These are phyloP conservation scores for Mesorhabditis sp. DNA, from an alignment of 2,888 invertebrate species.

Conservation along the genomic window DNA sequence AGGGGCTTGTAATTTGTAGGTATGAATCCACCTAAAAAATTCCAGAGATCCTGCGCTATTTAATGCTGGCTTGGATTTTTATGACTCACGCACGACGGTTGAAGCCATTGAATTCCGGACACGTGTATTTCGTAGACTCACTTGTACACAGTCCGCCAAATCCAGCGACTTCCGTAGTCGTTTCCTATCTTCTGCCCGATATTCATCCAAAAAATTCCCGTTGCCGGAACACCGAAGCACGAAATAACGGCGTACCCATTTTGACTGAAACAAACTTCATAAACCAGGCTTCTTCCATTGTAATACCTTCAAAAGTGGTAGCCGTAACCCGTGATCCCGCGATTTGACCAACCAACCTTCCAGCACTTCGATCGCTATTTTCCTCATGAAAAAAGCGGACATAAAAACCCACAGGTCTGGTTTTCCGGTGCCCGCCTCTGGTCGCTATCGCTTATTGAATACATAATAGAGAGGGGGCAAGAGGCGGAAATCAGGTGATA, in stretches of 20 bases:
- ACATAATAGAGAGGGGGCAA: too few species aligned
- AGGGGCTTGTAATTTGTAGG: slow-evolving; percentile 6
- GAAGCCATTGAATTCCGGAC: too few species aligned
- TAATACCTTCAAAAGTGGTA: slow-evolving; percentile 12
- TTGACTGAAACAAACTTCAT: slow-evolving; percentile 5
- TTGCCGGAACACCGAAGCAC: slow-evolving; percentile 5
- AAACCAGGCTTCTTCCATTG: not conserved
- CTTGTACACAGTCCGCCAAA: slow-evolving; percentile 9
- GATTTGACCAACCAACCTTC: slow-evolving; percentile 13
- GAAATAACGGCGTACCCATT: slow-evolving; percentile 14
- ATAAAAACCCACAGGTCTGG: too few species aligned
- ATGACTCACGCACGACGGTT: too few species aligned
- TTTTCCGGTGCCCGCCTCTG: too few species aligned
- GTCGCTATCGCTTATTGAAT: too few species aligned
- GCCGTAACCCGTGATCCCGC: slow-evolving; percentile 12
- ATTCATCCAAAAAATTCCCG: slow-evolving; percentile 9
- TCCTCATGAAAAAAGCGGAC: too few species aligned
- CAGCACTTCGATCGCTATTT: not conserved
- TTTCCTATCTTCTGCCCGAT: slow-evolving; percentile 8
- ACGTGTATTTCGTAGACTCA: not conserved
- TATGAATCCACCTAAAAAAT: slow-evolving; percentile 11
- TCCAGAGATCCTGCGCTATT: too few species aligned
- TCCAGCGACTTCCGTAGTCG: slow-evolving; percentile 10
- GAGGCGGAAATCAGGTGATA: too few species aligned
- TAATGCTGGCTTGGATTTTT: too few species aligned